Percentiles rank a stretch among this genome's conserved stretches.
Conservation (phyloP, 2,113 vertebrate genomes). For the Sporophila hypoxantha region DNA sequence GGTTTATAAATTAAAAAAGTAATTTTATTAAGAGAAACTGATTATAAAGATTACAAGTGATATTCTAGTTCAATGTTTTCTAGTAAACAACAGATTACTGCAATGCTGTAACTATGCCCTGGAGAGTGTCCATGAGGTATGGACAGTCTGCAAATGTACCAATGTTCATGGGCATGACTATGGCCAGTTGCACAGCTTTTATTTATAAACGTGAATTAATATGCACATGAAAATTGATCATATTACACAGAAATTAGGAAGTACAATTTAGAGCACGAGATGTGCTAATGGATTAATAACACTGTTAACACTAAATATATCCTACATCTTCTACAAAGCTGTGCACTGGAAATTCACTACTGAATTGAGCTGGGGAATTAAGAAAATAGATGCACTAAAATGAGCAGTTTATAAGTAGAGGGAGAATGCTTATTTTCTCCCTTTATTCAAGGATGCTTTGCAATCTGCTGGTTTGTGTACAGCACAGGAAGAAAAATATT, state of each 20-base stretch:
- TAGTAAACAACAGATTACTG: neutral
- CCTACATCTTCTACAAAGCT: neutral
- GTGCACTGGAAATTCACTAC: neutral
- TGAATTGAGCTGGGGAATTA: neutral
- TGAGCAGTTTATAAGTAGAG: neutral
- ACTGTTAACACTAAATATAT: neutral
- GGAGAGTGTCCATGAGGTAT: neutral
- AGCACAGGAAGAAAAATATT: constrained; percentile 7
- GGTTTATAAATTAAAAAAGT: neutral
- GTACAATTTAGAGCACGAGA: neutral
- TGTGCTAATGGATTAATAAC: neutral
- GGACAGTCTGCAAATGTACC: neutral
- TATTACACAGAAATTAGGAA: neutral
- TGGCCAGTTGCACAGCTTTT: neutral
- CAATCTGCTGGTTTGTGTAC: neutral
- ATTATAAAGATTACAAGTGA: neutral
- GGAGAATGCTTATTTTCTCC: neutral
- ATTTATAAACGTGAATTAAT: neutral
- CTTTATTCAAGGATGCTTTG: neutral
- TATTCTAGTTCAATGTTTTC: neutral
- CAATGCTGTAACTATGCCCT: neutral
- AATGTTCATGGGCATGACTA: fast-evolving
- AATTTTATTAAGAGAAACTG: neutral
- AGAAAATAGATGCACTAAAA: neutral
- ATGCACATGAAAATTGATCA: neutral